Evolutionary conservation across 2,888 invertebrate species (phyloP), one percentile per base, ranked within the genome.

Genomic region (Ypsolopha sequella): DNA sequence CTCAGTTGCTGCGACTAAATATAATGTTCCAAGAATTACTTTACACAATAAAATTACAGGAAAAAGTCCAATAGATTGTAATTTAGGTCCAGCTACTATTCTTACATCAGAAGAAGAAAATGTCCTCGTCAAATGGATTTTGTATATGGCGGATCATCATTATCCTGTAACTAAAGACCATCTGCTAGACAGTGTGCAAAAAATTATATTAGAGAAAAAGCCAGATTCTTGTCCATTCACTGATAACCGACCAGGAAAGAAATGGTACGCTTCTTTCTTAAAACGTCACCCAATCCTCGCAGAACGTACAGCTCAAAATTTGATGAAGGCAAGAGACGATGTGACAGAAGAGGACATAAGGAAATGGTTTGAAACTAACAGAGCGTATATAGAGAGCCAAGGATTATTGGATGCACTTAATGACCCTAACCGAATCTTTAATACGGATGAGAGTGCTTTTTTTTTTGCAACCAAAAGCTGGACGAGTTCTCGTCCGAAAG

Each of bases 391-490:
- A 48, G 51, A 56, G 36, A 52, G 54, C 41, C 58, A 60, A 47
- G 54, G 58, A 24, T 39, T 64, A 38, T 48, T 55, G 38, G 57
- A 62, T 34, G 57, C 64, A 48, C 53, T 65, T 36, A 41, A 54
- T 33, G 57, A 71, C 54, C 63, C 64, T 33, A 50, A 50, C 6
- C 52, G 66, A 38, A 58, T 70, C 50, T 73, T 65, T 50, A 71
- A 73, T 57, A 58, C 57, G n/a, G 75, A 76, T 56, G 73, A 76
- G 55, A 64, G 65, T 14, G 68, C 64, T 2, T 73, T 76, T 55
- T n/a, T 72, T 60, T 53, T 56, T 76, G 36, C 55, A 56, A 41
- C 72, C 74, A 14, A 73, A 74, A 56, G 58, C 58, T 2, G 56
- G 61, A 11, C 58, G 60, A 50, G 73, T 73, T 24, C 24, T 24